Evolutionary conservation across 2,113 vertebrate species (phyloP).

Genomic region (Archocentrus centrarchus): DNA sequence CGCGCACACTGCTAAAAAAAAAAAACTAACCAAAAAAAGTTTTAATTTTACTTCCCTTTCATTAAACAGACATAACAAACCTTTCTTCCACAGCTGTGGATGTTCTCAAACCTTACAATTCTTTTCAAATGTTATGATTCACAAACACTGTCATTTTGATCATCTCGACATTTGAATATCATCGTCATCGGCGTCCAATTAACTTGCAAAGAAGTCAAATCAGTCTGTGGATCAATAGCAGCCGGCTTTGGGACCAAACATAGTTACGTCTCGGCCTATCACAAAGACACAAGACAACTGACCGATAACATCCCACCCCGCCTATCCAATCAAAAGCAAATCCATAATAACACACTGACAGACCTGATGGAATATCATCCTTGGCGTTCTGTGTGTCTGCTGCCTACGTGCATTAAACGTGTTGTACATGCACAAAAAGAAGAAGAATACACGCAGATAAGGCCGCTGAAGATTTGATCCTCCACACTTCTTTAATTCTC

Average conservation of each 20-base stretch:
- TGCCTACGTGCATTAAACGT: conserved; percentile 2
- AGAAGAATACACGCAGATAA: conserved; percentile 33
- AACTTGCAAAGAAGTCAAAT: conserved; percentile 49
- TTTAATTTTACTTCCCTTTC: neutral
- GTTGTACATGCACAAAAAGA: neutral
- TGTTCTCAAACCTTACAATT: neutral
- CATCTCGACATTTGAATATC: conserved; percentile 50
- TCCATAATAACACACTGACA: conserved; percentile 57
- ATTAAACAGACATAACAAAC: neutral
- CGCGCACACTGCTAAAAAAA: neutral
- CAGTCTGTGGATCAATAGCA: conserved; percentile 63
- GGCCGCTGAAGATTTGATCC: conserved; percentile 28
- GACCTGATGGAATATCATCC: conserved; percentile 52
- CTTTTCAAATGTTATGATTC: conserved; percentile 12
- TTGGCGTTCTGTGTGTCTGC: conserved; percentile 40
- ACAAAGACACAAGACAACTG: conserved; percentile 53
- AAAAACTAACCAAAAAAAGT: neutral
- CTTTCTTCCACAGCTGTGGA: neutral
- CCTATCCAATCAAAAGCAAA: conserved; percentile 63
- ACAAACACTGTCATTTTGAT: conserved; percentile 19
- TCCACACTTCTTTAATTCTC: conserved; percentile 22
- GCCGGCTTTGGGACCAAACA: conserved; percentile 46
- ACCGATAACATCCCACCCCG: conserved; percentile 59
- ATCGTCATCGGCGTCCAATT: conserved; percentile 65
- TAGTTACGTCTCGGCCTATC: conserved; percentile 40